Evolutionary conservation across 2,797 vertebrate species (phyloP), one percentile per base, ranked within the genome.

Genomic region (Cyclopterus lumpus): DNA sequence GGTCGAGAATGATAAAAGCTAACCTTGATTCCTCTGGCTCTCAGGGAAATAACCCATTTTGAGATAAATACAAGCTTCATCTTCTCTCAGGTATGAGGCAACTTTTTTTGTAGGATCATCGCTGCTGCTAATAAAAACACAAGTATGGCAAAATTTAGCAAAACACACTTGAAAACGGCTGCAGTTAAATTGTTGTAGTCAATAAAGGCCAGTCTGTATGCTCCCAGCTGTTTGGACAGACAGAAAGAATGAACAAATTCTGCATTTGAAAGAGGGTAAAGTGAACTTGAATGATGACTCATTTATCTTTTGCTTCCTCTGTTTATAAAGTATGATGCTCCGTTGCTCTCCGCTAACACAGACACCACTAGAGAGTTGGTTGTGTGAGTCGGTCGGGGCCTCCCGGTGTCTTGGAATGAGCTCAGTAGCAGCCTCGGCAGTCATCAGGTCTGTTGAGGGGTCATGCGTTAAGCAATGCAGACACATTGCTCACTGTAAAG

Each of bases 391-490:
- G 28, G 4, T 78, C 1, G 15, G 49, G 51, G 64, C 26, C 88
- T 86, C 84, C 73, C 32, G 20, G 49, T 84, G 75, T 87, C 78
- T 87, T 74, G 82, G 89, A 88, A 89, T 78, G 82, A 88, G 82
- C 81, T 85, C 46, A 73, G 73, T 24, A 51, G 66, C 57, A 28
- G 67, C 64, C 38, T 71, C 63, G 3, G 63, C 68, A 74, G 68
- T 82, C 73, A 72, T 80, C 69, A 46, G 55, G 53, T 86, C 75
- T 75, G 78, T 26, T 32, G 75, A 77, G 70, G 65, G 67, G 58
- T 83, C 83, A 80, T 34, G 54, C 82, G 84, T 91, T 85, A 88
- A 92, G 80, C 81, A 86, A 77, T 61, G 62, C 81, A 85, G 82
- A 89, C 82, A 51, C 80, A 86, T 85, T 83, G 79, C 76, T 80